A percentile compares a stretch with the other conserved stretches of the same genome.
These are phyloP conservation scores for Silvanus unidentatus DNA, from an alignment of 2,888 invertebrate genomes.

Conservation along the genomic window DNA sequence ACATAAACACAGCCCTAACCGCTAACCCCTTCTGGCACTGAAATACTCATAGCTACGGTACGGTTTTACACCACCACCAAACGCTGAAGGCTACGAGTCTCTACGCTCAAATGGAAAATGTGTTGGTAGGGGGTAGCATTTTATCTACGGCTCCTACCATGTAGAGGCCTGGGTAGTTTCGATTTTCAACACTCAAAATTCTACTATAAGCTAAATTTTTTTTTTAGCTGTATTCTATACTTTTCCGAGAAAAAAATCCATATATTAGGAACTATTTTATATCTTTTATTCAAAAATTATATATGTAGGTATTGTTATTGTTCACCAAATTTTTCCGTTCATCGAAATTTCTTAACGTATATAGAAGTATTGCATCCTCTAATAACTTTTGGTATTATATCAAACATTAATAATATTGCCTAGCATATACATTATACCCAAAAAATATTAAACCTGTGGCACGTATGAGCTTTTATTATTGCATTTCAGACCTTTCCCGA, in stretches of 20 bases:
- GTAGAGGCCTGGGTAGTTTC: slow-evolving; percentile 2
- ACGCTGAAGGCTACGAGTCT: slow-evolving; percentile 22
- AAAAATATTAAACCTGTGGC: too few relatives aligned
- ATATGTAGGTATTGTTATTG: too few relatives aligned
- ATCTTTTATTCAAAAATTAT: too few relatives aligned
- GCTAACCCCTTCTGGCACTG: slow-evolving; percentile 26
- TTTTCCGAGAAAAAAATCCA: neutral
- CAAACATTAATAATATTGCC: too few relatives aligned
- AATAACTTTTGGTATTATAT: too few relatives aligned
- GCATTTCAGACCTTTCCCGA: too few relatives aligned
- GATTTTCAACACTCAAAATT: slow-evolving; percentile 1
- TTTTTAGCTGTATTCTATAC: neutral
- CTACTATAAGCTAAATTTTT: neutral
- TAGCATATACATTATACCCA: too few relatives aligned
- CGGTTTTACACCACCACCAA: slow-evolving; percentile 7
- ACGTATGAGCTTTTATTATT: too few relatives aligned
- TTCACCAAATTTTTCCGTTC: too few relatives aligned
- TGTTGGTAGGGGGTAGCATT: slow-evolving; percentile 11
- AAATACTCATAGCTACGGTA: slow-evolving; percentile 19
- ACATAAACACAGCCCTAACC: slow-evolving; percentile 20
- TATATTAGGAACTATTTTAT: too few relatives aligned
- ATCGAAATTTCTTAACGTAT: too few relatives aligned
- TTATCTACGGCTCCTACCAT: slow-evolving; percentile 2
- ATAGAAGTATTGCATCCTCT: too few relatives aligned
- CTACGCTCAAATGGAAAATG: slow-evolving; percentile 17